Evolutionary conservation across 2,888 invertebrate species (phyloP).

Genomic region (Geophilus truncorum): DNA sequence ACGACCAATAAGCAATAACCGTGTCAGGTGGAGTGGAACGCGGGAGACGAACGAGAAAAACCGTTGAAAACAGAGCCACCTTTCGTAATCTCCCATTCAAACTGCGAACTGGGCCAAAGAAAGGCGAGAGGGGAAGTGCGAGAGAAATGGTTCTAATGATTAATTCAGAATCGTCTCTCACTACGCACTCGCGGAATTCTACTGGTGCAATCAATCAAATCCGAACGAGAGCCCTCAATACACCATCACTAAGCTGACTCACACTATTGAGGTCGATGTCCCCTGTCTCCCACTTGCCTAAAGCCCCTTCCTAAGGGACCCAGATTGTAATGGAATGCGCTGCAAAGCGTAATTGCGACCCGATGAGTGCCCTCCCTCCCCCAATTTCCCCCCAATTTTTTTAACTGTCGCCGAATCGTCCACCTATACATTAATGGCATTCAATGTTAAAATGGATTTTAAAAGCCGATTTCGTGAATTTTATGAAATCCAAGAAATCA

Average conservation of each 20-base stretch:
- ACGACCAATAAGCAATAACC: background rate
- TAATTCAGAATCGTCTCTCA: background rate
- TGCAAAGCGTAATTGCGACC: constrained; percentile 25
- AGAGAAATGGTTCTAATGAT: background rate
- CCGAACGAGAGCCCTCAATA: constrained; percentile 12
- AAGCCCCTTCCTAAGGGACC: constrained; percentile 18
- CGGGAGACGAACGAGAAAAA: background rate
- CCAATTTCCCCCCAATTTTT: background rate
- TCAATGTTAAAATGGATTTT: too few species aligned
- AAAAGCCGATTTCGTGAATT: too few species aligned
- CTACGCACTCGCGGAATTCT: background rate
- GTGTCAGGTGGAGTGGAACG: background rate
- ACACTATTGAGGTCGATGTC: background rate
- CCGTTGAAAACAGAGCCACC: background rate
- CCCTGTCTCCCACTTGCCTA: constrained; percentile 9
- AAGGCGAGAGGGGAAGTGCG: background rate
- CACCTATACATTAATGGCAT: too few species aligned
- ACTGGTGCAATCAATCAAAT: constrained; percentile 2
- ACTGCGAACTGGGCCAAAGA: background rate
- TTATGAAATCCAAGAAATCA: too few species aligned
- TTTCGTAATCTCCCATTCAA: background rate
- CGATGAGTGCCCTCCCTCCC: background rate
- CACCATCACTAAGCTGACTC: constrained; percentile 16
- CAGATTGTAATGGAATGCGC: constrained; percentile 27
- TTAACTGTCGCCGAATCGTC: too few species aligned